Conservation (phyloP, 2,797 vertebrate genomes). For the Aphelocoma californica region DNA sequence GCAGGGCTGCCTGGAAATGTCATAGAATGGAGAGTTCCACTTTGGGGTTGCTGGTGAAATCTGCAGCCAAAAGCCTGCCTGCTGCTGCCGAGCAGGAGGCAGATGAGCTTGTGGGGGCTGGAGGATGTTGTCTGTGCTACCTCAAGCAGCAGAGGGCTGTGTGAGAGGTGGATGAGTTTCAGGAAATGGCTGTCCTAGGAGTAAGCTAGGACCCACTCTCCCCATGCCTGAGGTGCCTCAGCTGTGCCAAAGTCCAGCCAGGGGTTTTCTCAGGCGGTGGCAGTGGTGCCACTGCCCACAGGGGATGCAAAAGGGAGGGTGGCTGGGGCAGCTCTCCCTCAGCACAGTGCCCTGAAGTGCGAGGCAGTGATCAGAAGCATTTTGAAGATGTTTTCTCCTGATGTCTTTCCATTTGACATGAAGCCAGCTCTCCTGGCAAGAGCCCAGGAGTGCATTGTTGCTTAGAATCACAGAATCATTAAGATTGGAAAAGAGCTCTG, state of each 20-base stretch:
- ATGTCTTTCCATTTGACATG: neutral
- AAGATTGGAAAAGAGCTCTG: neutral
- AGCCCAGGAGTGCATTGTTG: neutral
- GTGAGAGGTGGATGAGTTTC: neutral
- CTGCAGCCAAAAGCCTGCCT: neutral
- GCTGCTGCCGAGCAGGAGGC: neutral
- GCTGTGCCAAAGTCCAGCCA: neutral
- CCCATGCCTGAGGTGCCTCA: neutral
- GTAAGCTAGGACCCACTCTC: fast-evolving
- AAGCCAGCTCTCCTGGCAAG: neutral
- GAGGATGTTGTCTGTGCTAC: neutral
- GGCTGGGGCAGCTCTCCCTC: fast-evolving
- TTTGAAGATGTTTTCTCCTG: neutral
- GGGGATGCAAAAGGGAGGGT: fast-evolving
- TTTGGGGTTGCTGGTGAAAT: neutral
- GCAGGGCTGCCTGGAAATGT: neutral
- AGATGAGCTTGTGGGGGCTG: neutral
- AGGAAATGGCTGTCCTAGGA: neutral
- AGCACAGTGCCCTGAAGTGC: fast-evolving
- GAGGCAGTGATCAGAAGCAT: neutral
- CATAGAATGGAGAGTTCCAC: neutral
- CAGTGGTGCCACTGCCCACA: neutral
- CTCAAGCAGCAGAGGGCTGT: neutral
- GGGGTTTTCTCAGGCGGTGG: neutral
- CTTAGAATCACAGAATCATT: neutral